Conservation (phyloP, 1,140 invertebrate genomes). For the Atta texana region DNA sequence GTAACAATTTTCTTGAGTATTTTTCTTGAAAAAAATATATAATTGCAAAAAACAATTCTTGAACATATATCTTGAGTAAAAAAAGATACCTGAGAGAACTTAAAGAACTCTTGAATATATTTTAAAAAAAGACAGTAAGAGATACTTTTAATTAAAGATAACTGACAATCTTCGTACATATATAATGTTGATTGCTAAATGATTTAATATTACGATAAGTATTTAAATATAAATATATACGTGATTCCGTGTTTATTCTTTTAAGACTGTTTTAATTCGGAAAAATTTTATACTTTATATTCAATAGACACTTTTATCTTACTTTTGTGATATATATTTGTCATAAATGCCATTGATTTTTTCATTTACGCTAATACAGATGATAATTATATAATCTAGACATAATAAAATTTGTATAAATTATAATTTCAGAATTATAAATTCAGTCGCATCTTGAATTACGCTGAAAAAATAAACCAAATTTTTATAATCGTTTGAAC, state of each 20-base stretch:
- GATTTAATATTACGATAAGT: not conserved
- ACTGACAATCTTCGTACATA: not conserved
- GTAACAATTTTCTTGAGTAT: too few species aligned
- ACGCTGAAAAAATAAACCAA: too few species aligned
- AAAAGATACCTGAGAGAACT: not conserved
- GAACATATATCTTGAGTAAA: not conserved
- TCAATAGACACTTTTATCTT: not conserved
- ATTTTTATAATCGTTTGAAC: too few species aligned
- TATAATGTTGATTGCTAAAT: not conserved
- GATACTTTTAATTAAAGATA: not conserved
- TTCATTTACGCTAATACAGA: not conserved
- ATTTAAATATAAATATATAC: not conserved
- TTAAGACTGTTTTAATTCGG: not conserved
- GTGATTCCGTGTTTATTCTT: not conserved
- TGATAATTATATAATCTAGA: too few species aligned
- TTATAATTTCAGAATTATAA: too few species aligned
- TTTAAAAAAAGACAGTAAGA: not conserved
- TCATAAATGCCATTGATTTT: not conserved
- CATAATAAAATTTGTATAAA: too few species aligned
- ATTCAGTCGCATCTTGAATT: too few species aligned
- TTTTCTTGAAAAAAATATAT: too few species aligned
- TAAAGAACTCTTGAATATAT: not conserved
- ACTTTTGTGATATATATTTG: not conserved
- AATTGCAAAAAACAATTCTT: not conserved
- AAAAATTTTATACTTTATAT: not conserved